Conservation (phyloP, 2,797 vertebrate genomes). For the Coranthus polyacanthus region DNA sequence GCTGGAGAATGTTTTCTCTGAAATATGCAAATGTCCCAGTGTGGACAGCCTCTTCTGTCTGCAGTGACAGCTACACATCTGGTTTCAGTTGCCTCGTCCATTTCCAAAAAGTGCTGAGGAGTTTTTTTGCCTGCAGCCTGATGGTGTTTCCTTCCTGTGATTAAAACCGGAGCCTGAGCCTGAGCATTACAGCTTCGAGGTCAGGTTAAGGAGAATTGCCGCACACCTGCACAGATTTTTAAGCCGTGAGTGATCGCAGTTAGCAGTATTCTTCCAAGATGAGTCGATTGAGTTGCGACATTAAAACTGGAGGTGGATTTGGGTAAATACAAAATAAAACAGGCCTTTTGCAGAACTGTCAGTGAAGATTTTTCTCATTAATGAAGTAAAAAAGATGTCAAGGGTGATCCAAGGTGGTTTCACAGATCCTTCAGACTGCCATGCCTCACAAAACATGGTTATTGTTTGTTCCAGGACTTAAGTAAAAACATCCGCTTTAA, state of each 20-base stretch:
- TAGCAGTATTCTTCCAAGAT: not conserved
- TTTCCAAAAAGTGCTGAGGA: too few species aligned
- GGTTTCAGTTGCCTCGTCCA: slow-evolving; percentile 25
- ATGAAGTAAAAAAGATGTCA: slow-evolving; percentile 1
- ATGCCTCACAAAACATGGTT: slow-evolving; percentile 30
- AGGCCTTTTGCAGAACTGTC: not conserved
- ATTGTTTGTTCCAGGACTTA: slow-evolving; percentile 18
- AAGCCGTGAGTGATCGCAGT: too few species aligned
- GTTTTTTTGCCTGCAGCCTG: slow-evolving; percentile 7
- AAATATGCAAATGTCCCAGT: slow-evolving; percentile 41
- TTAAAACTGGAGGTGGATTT: slow-evolving; percentile 10
- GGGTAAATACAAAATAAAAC: slow-evolving; percentile 1
- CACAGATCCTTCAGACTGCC: slow-evolving; percentile 37
- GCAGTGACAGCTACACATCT: slow-evolving; percentile 53
- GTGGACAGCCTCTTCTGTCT: slow-evolving; percentile 20
- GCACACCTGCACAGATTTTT: not conserved
- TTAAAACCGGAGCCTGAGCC: slow-evolving; percentile 13
- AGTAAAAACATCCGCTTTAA: slow-evolving; percentile 36
- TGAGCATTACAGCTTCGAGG: not conserved
- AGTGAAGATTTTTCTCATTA: slow-evolving; percentile 1
- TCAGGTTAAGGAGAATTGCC: not conserved
- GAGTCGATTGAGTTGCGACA: not conserved
- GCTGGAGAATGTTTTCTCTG: slow-evolving; percentile 26
- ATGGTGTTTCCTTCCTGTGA: slow-evolving; percentile 7
- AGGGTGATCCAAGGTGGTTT: slow-evolving; percentile 24